These are phyloP conservation scores for Corticium candelabrum DNA, from an alignment of 37 sponge, comb jelly and placozoan genomes.

Conservation along the genomic window DNA sequence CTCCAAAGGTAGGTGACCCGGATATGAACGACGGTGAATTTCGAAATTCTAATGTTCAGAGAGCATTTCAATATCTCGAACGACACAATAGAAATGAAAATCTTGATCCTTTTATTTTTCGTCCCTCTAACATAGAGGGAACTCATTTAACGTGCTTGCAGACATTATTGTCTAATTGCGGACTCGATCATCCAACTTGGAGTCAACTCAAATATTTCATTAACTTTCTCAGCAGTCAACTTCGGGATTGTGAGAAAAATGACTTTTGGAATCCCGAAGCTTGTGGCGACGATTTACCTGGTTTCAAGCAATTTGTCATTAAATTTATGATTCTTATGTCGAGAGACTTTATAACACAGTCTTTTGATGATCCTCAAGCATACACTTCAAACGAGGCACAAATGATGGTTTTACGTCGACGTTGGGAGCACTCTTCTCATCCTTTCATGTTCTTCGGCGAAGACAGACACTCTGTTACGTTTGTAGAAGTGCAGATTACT, in stretches of 20 bases:
- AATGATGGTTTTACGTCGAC: background rate
- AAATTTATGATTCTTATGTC: background rate
- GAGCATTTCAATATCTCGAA: background rate
- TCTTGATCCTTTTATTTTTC: slow-evolving; percentile 3
- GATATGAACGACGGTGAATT: slow-evolving; percentile 13
- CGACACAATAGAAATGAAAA: background rate
- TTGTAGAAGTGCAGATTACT: slow-evolving; percentile 60
- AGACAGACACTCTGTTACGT: slow-evolving; percentile 63
- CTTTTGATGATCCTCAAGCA: background rate
- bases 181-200: background rate
- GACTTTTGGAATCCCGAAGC: background rate
- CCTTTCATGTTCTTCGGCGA: slow-evolving; percentile 91
- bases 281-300: background rate
- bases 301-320: background rate
- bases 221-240: background rate
- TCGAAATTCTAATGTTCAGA: slow-evolving; percentile 12
- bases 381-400: background rate
- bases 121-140: background rate
- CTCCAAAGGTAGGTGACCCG: background rate
- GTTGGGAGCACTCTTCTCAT: slow-evolving; percentile 53
- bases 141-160: background rate
- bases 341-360: slow-evolving; percentile 6
- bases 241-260: background rate
- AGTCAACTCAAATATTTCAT: background rate
- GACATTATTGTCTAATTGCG: background rate